These are phyloP conservation scores for Telenomus remus DNA, from an alignment of 1,140 invertebrate genomes.

Conservation along the genomic window DNA sequence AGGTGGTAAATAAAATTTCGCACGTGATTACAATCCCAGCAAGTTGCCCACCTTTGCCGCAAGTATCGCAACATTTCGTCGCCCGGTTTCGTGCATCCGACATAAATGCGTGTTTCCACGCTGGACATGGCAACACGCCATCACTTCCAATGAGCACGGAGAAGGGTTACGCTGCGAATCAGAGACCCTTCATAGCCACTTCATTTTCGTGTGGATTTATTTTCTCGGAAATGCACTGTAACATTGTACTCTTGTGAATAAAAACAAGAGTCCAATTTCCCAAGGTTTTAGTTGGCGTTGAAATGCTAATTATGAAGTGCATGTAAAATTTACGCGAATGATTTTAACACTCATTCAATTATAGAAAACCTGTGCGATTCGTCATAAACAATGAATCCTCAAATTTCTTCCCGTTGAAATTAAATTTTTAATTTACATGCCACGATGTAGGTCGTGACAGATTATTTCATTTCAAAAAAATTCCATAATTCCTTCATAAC, in stretches of 20 bases:
- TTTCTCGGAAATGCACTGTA: constrained; percentile 35
- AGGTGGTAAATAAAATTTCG: constrained; percentile 27
- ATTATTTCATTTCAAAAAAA: too few relatives aligned
- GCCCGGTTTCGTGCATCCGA: constrained; percentile 29
- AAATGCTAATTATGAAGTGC: too few relatives aligned
- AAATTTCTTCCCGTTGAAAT: too few relatives aligned
- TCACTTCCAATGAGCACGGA: constrained; percentile 49
- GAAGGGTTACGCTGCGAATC: constrained; percentile 27
- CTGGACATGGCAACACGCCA: constrained; percentile 51
- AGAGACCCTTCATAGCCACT: constrained; percentile 36
- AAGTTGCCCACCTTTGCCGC: constrained; percentile 27
- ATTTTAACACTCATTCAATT: too few relatives aligned
- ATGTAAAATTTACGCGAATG: too few relatives aligned
- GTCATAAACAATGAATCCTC: too few relatives aligned
- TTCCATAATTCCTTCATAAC: too few relatives aligned
- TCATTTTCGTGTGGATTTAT: constrained; percentile 52
- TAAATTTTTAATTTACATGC: too few relatives aligned
- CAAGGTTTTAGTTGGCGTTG: too few relatives aligned
- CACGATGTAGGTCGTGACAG: too few relatives aligned
- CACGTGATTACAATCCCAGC: constrained; percentile 33
- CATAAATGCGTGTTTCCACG: constrained; percentile 23
- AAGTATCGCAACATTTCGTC: constrained; percentile 23
- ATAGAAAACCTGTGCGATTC: too few relatives aligned
- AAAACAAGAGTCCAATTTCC: constrained; percentile 8
- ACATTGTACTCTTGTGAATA: constrained; percentile 19